Base-by-base conservation (phyloP, 2,888 invertebrate species). In the Priocnemis perturbator region DNA sequence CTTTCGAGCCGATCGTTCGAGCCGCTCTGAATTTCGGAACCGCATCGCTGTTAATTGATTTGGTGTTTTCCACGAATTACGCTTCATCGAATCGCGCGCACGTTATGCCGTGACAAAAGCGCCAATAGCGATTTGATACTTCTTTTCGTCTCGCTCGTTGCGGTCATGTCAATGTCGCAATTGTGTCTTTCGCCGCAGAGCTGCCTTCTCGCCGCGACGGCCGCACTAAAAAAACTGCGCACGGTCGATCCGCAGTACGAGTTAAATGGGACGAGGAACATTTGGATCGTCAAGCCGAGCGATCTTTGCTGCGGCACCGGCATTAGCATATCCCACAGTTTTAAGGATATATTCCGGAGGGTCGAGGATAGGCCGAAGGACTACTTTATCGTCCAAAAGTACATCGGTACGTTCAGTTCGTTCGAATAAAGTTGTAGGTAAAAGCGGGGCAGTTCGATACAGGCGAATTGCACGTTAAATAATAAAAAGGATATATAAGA, bases 251-350 rank as follows among this genome's bases (percentile, higher is more conserved):
- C 85, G 7, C 86, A 88, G 50, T 87, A 84, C 73, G 81, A 83
- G 20, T 60, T 88, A 53, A 97, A 97, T 89, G 97, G 97, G 0
- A 91, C 91, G 75, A 92, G 93, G 84, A 96, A 97, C 89, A 93
- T 97, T 77, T 97, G 97, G 97, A 96, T 97, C 71, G 91, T 97
- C 53, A 97, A 97, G 87, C 97, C 97, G 0, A 94, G 94, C 1
- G 93, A 94, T 82, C 93, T 94, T 76, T 95, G 95, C 37, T 91
- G 96, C 82, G 97, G 97, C 0, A 91, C 94, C 85, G 97, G 97
- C 3, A 97, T 97, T 74, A 92, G 93, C 74, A 93, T 97, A 87
- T 94, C 95, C 78, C 93, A 94, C 81, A 93, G 93, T 74, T 89
- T 96, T 68, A 92, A 93, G 68, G 93, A 94, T 56, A 95, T 97